These are phyloP conservation scores for Callitettix versicolor DNA, from an alignment of 1,140 invertebrate species.

Conservation along the genomic window DNA sequence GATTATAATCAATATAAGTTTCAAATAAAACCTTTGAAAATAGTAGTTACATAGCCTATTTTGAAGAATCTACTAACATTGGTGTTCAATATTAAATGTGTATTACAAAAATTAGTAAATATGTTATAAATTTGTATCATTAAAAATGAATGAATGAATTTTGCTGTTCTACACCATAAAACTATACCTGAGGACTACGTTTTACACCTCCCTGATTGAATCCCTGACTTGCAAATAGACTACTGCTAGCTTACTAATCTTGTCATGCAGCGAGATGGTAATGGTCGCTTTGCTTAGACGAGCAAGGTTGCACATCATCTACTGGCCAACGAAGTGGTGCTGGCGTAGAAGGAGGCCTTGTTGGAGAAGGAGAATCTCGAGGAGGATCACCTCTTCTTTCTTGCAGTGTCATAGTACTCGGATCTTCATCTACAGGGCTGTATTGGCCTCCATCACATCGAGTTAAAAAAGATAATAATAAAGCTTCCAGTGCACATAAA, in stretches of 20 bases:
- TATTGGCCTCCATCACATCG: conserved; percentile 35
- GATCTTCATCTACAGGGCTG: conserved; percentile 37
- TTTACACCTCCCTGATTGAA: not conserved
- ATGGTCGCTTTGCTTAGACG: conserved; percentile 42
- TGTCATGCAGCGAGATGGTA: conserved; percentile 35
- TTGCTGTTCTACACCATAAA: no score
- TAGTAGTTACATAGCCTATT: no score
- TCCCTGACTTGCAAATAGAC: not conserved
- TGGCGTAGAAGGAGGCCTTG: conserved; percentile 19
- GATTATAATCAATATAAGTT: no score
- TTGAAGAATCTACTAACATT: no score
- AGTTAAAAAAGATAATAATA: conserved; percentile 35
- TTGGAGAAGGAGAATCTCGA: conserved; percentile 23
- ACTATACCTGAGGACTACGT: no score
- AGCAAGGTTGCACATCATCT: conserved; percentile 45
- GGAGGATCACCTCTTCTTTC: conserved; percentile 23
- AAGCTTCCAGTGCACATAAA: conserved; percentile 36
- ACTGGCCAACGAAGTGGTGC: conserved; percentile 23
- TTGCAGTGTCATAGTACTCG: conserved; percentile 36
- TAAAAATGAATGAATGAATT: not conserved
- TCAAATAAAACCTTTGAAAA: no score
- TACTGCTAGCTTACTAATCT: not conserved
- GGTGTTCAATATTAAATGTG: no score
- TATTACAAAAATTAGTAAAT: not conserved
- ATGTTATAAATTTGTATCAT: not conserved